Evolutionary conservation across 2,888 invertebrate species (phyloP), one percentile per base, ranked within the genome.

Genomic region (Neocrepidodera transversa): DNA sequence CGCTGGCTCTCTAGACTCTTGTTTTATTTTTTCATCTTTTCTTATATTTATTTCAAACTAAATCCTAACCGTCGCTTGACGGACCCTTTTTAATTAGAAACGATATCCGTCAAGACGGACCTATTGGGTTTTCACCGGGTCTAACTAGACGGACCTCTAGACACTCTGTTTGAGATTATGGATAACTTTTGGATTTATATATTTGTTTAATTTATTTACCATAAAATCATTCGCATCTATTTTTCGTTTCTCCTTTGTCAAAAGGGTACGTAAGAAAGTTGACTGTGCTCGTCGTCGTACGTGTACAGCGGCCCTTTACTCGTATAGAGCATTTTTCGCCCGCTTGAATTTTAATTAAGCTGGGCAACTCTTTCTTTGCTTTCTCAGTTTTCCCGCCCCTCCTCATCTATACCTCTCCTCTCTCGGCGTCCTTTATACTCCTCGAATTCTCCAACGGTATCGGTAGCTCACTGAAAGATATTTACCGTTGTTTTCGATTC

Each of bases 251-350:
- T 53, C 49, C 51, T 70, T 71, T 69, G 70, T 66, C 67, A 57
- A 56, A 58, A 66, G 71, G 67, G 73, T 68, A 72, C 66, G 74
- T 75, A 77, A 76, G 77, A 76, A 76, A 78, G 77, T 78, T 77
- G 77, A 75, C 77, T 77, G 78, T 75, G 76, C 78, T 76, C 78
- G 78, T 75, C 76, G 77, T 76, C 78, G 80, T 78, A 79, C 77
- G 78, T 79, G 79, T 78, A 78, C 78, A 77, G 76, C 73, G 74
- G 76, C 71, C 77, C 54, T 36, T 40, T 77, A 74, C 71, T 63
- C 74, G 73, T 76, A 74, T 76, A 74, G 72, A 74, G 75, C 70
- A 70, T 76, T 77, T 77, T 77, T 75, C 69, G 62, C 68, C 70
- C 74, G 70, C 71, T 71, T 70, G 73, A 75, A 76, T 76, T 77